A percentile compares a stretch with the other conserved stretches of the same genome.
Evolutionary conservation across 2,888 invertebrate species (phyloP).

Genomic region (Allacma fusca): DNA sequence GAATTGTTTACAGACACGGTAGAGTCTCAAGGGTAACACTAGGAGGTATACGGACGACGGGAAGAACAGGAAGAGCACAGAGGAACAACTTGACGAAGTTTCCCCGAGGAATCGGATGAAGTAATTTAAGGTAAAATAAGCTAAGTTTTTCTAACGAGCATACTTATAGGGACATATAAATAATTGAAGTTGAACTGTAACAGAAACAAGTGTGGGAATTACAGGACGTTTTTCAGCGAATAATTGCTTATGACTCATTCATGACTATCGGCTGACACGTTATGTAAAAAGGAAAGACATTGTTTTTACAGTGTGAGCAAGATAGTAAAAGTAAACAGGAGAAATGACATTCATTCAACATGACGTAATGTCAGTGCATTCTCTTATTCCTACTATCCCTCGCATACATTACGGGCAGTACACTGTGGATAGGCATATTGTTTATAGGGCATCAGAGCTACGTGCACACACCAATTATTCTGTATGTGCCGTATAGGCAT

Average conservation of each 20-base stretch:
- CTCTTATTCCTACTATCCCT: neutral
- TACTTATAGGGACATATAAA: too few relatives aligned
- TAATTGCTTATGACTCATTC: constrained; percentile 7
- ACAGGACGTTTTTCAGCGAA: too few relatives aligned
- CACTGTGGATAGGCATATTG: too few relatives aligned
- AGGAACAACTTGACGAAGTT: neutral
- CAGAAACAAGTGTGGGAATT: too few relatives aligned
- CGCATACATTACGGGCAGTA: constrained; percentile 7
- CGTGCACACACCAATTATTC: too few relatives aligned
- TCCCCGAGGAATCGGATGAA: neutral
- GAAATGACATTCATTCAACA: constrained; percentile 16
- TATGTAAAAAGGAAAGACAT: constrained; percentile 9
- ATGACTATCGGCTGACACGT: neutral
- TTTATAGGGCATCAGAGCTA: too few relatives aligned
- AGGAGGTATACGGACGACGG: neutral
- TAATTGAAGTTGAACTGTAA: too few relatives aligned
- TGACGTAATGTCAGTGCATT: constrained; percentile 12
- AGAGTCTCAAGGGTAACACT: neutral
- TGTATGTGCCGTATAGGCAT: too few relatives aligned
- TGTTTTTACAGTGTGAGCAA: neutral
- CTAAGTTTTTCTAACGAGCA: neutral
- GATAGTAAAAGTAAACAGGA: neutral
- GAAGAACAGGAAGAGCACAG: neutral
- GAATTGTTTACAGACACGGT: too few relatives aligned
- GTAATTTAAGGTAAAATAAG: neutral